A percentile compares a stretch with the other conserved stretches of the same genome.
Conservation (phyloP, 2,888 invertebrate species). For the Dasypogon diadema region DNA sequence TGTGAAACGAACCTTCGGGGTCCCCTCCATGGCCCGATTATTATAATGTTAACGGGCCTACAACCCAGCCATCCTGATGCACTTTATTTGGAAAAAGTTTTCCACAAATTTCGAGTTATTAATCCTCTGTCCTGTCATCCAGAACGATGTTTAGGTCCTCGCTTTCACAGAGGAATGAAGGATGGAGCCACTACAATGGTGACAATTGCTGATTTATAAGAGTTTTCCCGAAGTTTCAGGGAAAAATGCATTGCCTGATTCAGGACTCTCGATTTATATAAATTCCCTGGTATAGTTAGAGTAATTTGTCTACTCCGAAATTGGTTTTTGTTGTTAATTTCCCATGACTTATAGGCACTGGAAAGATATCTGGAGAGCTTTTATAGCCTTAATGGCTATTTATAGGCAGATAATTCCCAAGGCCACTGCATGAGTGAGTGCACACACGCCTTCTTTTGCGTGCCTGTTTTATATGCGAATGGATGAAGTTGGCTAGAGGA, state of each 20-base stretch:
- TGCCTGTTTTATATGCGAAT: constrained; percentile 6
- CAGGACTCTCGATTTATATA: constrained; percentile 4
- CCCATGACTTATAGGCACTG: constrained; percentile 37
- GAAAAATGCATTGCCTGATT: constrained; percentile 34
- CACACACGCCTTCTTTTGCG: constrained; percentile 27
- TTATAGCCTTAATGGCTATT: constrained; percentile 48
- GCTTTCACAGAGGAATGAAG: constrained; percentile 34
- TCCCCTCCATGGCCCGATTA: background rate
- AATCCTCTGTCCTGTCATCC: constrained; percentile 43
- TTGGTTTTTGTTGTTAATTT: constrained; percentile 50
- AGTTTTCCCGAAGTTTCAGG: constrained; percentile 19
- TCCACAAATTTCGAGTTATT: constrained; percentile 41
- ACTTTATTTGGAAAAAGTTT: constrained; percentile 41
- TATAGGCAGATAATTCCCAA: constrained; percentile 44
- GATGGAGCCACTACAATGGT: constrained; percentile 48
- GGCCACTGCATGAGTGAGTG: constrained; percentile 35
- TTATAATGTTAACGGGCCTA: background rate
- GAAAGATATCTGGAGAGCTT: constrained; percentile 3
- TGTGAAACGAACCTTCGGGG: background rate
- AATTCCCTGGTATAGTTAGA: constrained; percentile 21
- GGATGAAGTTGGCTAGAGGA: background rate
- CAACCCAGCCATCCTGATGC: constrained; percentile 9
- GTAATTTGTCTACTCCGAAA: constrained; percentile 29
- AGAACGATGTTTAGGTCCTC: constrained; percentile 41
- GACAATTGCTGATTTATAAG: constrained; percentile 50